Percentiles rank a stretch among this genome's conserved stretches.
Evolutionary conservation across 2,888 invertebrate species (phyloP).

Genomic region (Holacanthella duospinosa): DNA sequence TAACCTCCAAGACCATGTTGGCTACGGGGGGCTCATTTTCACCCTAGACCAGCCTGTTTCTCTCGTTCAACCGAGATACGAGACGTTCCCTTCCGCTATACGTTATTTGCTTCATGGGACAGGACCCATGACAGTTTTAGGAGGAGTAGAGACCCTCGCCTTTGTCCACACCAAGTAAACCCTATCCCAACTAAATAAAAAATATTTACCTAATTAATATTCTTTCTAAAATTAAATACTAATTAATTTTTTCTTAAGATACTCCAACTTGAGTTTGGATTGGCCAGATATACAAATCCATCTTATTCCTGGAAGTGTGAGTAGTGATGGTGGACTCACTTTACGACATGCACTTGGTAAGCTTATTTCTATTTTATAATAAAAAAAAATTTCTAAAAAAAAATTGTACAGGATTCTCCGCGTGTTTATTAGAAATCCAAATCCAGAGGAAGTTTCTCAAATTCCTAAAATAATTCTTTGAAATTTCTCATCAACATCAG

Average conservation of each 20-base stretch:
- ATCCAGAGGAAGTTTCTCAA: too few relatives aligned
- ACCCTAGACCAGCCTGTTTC: slow-evolving; percentile 66
- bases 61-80: slow-evolving; percentile 65
- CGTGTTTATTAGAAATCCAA: too few relatives aligned
- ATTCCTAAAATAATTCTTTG: too few relatives aligned
- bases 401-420: too few relatives aligned
- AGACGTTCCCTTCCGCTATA: slow-evolving; percentile 66
- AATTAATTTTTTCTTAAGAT: slow-evolving; percentile 25
- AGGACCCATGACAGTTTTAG: slow-evolving; percentile 73
- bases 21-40: slow-evolving; percentile 73
- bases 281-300: slow-evolving; percentile 84
- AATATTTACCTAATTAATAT: neutral
- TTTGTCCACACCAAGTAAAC: slow-evolving; percentile 74
- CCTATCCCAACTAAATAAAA: neutral
- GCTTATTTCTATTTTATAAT: too few relatives aligned
- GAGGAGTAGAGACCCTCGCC: slow-evolving; percentile 79
- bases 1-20: slow-evolving; percentile 82
- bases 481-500: too few relatives aligned
- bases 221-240: neutral
- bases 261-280: slow-evolving; percentile 59
- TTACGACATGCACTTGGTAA: slow-evolving; percentile 68
- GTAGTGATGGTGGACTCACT: slow-evolving; percentile 74
- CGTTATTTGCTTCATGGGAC: slow-evolving; percentile 66
- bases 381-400: too few relatives aligned
- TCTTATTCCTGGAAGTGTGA: slow-evolving; percentile 75